Percentiles rank a stretch among this genome's conserved stretches.
Evolutionary conservation across 2,888 invertebrate genomes (phyloP).

Genomic region (Plagodis pulveraria): DNA sequence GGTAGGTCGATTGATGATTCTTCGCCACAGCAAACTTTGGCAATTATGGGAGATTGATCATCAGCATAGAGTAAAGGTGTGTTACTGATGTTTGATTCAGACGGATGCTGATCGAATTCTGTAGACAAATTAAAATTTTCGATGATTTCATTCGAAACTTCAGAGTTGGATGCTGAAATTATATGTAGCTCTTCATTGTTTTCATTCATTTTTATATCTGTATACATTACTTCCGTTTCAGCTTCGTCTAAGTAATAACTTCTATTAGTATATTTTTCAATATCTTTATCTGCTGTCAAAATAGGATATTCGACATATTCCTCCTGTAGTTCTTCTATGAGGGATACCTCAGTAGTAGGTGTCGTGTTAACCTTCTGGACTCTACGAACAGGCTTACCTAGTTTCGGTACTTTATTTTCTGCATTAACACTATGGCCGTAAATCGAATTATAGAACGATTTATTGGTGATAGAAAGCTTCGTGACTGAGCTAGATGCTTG

Average conservation of each 20-base stretch:
- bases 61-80: constrained; percentile 19
- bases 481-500: constrained; percentile 73
- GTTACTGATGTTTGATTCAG: constrained; percentile 41
- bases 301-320: constrained; percentile 38
- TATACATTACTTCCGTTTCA: constrained; percentile 65
- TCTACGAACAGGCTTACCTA: constrained; percentile 44
- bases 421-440: constrained; percentile 59
- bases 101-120: constrained; percentile 40
- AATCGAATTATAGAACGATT: constrained; percentile 77
- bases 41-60: constrained; percentile 15
- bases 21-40: constrained; percentile 1
- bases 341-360: constrained; percentile 33
- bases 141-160: constrained; percentile 51
- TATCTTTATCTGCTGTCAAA: constrained; percentile 42
- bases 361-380: constrained; percentile 20
- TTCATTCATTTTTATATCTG: constrained; percentile 50
- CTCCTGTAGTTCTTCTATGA: constrained; percentile 36
- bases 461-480: constrained; percentile 76
- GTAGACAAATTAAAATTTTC: constrained; percentile 48
- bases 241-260: constrained; percentile 69
- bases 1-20: background rate
- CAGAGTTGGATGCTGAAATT: constrained; percentile 53
- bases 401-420: constrained; percentile 41
- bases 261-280: constrained; percentile 57
- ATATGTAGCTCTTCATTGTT: constrained; percentile 34